These are phyloP conservation scores for Smittia aterrima DNA, from an alignment of 2,888 invertebrate species.

Conservation along the genomic window DNA sequence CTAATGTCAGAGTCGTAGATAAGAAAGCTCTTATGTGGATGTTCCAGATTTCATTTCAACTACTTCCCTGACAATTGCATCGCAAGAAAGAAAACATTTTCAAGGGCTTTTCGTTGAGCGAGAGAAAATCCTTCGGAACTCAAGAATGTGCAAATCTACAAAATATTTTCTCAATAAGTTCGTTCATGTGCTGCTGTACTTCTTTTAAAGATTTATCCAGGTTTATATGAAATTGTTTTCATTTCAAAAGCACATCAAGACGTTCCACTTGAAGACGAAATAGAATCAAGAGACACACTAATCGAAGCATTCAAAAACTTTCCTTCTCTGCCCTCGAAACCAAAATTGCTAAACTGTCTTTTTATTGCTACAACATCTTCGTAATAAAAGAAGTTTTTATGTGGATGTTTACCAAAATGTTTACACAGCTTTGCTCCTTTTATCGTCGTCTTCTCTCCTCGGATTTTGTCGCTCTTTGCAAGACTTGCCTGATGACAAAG, in stretches of 20 bases:
- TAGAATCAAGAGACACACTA: neutral
- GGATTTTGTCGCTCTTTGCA: neutral
- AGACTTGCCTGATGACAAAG: constrained; percentile 9
- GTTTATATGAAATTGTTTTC: too few species aligned
- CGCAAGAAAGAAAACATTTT: too few species aligned
- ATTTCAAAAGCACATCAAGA: too few species aligned
- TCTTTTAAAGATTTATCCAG: too few species aligned
- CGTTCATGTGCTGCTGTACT: too few species aligned
- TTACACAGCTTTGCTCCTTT: constrained; percentile 28
- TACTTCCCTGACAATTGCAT: too few species aligned
- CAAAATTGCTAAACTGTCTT: constrained; percentile 33
- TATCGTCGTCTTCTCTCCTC: constrained; percentile 1
- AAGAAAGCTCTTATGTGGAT: too few species aligned
- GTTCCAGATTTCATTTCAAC: too few species aligned
- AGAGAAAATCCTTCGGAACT: too few species aligned
- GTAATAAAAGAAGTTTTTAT: constrained; percentile 26
- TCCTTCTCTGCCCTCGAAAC: neutral
- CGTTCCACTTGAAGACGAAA: neutral
- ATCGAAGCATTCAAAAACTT: neutral
- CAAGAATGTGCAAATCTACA: too few species aligned
- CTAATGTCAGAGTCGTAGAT: neutral
- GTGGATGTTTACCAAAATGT: constrained; percentile 24
- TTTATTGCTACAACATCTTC: constrained; percentile 14
- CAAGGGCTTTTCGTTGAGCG: too few species aligned
- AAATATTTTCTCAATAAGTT: too few species aligned